These are phyloP conservation scores for Okapia johnstoni DNA, from an alignment of 2,113 vertebrate genomes.

Conservation along the genomic window DNA sequence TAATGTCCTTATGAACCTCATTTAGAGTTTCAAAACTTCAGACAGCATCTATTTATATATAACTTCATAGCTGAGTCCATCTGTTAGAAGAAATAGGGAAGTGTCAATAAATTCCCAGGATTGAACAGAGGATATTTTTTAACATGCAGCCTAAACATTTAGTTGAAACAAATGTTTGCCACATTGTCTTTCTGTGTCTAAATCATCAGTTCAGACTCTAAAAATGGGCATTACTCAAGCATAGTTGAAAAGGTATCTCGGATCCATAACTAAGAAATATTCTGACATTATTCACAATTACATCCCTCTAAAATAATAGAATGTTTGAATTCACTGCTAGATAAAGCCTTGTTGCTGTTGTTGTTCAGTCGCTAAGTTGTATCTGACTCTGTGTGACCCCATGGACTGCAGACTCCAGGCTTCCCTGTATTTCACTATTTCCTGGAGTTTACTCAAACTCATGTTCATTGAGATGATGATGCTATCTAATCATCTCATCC, in stretches of 20 bases:
- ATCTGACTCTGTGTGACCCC: not conserved
- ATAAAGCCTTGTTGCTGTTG: not conserved
- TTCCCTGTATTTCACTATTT: not conserved
- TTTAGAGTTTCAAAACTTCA: slow-evolving; percentile 56
- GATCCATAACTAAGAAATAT: not conserved
- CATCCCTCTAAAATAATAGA: not conserved
- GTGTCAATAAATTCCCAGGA: not conserved
- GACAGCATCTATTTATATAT: not conserved
- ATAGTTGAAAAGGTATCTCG: not conserved
- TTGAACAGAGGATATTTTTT: not conserved
- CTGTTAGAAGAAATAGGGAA: not conserved
- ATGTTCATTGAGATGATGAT: not conserved
- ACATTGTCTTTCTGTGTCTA: not conserved
- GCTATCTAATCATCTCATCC: not conserved
- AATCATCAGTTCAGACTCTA: not conserved
- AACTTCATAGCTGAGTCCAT: not conserved
- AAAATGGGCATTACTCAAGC: not conserved
- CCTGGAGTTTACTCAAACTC: not conserved
- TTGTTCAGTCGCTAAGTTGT: fast-evolving
- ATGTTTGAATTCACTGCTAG: not conserved
- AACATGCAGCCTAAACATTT: not conserved
- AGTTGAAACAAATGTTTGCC: not conserved
- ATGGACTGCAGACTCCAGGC: not conserved
- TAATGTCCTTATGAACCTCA: slow-evolving; percentile 52
- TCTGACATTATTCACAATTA: not conserved